Base-by-base conservation (phyloP, 2,113 vertebrate genomes). In the Ptilonorhynchus violaceus region DNA sequence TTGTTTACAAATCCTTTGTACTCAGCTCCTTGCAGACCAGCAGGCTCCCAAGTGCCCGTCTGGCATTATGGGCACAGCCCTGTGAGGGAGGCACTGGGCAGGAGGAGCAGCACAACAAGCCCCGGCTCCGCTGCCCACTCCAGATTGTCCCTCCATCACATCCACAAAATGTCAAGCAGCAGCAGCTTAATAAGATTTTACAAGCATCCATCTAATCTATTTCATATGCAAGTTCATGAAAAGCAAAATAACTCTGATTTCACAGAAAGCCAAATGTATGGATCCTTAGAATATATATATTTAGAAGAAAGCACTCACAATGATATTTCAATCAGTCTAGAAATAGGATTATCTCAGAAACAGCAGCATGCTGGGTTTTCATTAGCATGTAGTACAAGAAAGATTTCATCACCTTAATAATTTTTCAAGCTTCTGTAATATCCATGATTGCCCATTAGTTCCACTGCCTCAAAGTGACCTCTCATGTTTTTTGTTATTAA, bases 371-470 rank as follows among this genome's bases (percentile, higher is more conserved):
- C 95, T 97, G 93, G 31, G 75, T 21, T 94, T 85, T 84, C 92
- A 93, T 94, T 94, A 94, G 88, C 79, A 60, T 93, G 92, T 46
- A 47, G 82, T 85, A 90, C 52, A 47, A 93, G 85, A 59, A 94
- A 90, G 89, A 97, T 96, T 95, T 95, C 95, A 95, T 95, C 96
- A 90, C 85, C 82, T 74, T 85, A 69, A 92, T 87, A 85, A 97
- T 96, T 94, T 94, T 74, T 83, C 93, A 93, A 70, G 67, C 93
- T 95, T 88, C 79, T n/a, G 17, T 93, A 78, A 92, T 80, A 94
- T 74, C 89, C 69, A 23, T 86, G 88, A 91, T 93, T 84, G 72
- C 83, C 85, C 85, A 93, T 96, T 92, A 93, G 92, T 95, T 95
- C 90, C 90, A 74, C 88, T 1, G 47, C 68, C 92, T 88, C 95